Evolutionary conservation across 2,888 invertebrate genomes (phyloP).

Genomic region (Ophioninae sp.): DNA sequence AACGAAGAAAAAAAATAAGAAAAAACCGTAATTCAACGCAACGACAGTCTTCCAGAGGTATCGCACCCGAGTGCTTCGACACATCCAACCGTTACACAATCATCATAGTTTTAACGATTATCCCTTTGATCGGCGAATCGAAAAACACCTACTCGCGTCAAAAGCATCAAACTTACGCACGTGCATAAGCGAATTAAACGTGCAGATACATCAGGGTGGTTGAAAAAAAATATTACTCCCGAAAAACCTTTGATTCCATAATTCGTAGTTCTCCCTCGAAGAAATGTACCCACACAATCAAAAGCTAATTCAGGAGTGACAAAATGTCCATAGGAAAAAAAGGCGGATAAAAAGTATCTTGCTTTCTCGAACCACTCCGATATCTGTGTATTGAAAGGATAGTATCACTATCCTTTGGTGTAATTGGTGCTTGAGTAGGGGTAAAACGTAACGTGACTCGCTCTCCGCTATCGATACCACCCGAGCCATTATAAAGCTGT

Average conservation of each 20-base stretch:
- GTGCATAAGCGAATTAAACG: too few species aligned
- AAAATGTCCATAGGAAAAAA: neutral
- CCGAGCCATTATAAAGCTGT: constrained; percentile 63
- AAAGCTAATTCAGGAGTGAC: too few species aligned
- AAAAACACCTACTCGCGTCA: neutral
- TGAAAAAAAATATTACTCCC: neutral
- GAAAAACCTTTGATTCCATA: neutral
- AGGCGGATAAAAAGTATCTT: neutral
- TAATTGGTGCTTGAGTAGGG: neutral
- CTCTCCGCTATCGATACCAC: constrained; percentile 65
- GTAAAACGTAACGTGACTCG: constrained; percentile 65
- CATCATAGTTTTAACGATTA: constrained; percentile 8
- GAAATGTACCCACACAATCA: neutral
- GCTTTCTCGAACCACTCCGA: neutral
- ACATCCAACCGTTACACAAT: constrained; percentile 38
- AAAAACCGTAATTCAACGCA: constrained; percentile 54
- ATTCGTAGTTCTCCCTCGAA: too few species aligned
- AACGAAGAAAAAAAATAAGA: neutral
- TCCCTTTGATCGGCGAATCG: neutral
- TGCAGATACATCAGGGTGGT: neutral
- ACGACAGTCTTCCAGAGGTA: constrained; percentile 62
- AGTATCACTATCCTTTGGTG: neutral
- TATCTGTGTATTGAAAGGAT: neutral
- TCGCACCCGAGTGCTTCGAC: constrained; percentile 56
- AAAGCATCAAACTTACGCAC: neutral